phyloP scores from a whole-genome alignment of 2,113 vertebrate species.

The Limnothrissa miodon region DNA sequence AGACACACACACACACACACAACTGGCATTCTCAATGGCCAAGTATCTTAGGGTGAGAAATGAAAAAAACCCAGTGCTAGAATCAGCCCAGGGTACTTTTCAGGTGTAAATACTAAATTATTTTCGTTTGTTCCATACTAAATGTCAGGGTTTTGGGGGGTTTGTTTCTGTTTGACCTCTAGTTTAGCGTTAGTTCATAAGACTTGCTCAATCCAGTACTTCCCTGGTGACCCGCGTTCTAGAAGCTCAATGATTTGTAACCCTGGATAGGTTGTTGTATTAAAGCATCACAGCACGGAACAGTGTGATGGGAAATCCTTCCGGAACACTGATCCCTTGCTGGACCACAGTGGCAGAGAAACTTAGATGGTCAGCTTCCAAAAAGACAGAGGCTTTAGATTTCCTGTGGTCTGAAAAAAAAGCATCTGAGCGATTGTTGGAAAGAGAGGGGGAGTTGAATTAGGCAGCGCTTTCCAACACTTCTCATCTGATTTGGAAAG shows the following conservation, averaged over 20 bases:
- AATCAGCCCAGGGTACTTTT: too few relatives aligned
- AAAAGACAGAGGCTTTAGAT: not conserved
- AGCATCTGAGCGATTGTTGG: not conserved
- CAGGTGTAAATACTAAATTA: too few relatives aligned
- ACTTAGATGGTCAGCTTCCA: not conserved
- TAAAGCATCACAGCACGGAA: not conserved
- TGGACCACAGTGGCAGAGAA: not conserved
- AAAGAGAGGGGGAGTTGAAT: too few relatives aligned
- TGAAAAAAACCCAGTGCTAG: too few relatives aligned
- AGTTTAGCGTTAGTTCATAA: too few relatives aligned
- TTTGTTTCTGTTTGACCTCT: not conserved
- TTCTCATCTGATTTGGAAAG: not conserved
- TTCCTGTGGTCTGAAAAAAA: not conserved
- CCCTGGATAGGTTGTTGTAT: not conserved
- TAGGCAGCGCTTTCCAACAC: too few relatives aligned
- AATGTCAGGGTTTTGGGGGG: too few relatives aligned
- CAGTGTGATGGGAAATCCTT: not conserved
- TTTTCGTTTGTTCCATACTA: too few relatives aligned
- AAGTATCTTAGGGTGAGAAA: too few relatives aligned
- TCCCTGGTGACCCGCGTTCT: not conserved
- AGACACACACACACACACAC: too few relatives aligned
- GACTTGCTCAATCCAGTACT: not conserved
- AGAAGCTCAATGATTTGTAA: not conserved
- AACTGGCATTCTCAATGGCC: too few relatives aligned
- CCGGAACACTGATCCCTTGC: not conserved